Conservation (phyloP, 2,888 invertebrate genomes). For the Resseliella maxima region DNA sequence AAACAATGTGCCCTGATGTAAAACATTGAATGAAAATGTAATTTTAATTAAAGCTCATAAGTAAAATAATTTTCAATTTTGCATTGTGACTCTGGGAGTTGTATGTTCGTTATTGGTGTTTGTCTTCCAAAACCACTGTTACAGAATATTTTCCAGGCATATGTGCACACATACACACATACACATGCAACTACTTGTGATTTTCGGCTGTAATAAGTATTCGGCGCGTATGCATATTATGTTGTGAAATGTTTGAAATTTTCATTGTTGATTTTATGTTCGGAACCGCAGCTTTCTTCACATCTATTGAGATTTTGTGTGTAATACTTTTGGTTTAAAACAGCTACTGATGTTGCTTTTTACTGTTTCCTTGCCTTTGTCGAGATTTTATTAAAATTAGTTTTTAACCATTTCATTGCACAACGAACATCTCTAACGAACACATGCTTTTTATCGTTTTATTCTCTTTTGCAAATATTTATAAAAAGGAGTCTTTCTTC, state of each 20-base stretch:
- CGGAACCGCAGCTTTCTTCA: constrained; percentile 9
- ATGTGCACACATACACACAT: background rate
- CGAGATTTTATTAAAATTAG: constrained; percentile 41
- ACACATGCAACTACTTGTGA: background rate
- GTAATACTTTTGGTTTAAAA: background rate
- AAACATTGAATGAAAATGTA: constrained; percentile 21
- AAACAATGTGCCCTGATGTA: background rate
- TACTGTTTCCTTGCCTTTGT: background rate
- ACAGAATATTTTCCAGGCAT: constrained; percentile 33
- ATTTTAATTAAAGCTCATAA: constrained; percentile 51
- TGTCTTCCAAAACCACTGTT: background rate
- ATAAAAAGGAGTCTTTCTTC: background rate
- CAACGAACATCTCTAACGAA: background rate
- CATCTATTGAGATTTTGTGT: background rate
- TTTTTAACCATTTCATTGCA: constrained; percentile 34
- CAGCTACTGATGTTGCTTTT: background rate
- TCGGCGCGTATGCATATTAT: background rate
- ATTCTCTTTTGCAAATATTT: constrained; percentile 4
- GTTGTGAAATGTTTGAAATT: constrained; percentile 30
- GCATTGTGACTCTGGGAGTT: background rate
- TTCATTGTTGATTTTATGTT: constrained; percentile 48
- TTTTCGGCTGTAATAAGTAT: background rate
- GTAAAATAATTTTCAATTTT: constrained; percentile 39
- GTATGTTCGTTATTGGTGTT: background rate
- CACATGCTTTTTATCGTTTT: constrained; percentile 1